Evolutionary conservation across 2,888 invertebrate species (phyloP), one percentile per base, ranked within the genome.

Genomic region (Trissonchulus latispiculum): DNA sequence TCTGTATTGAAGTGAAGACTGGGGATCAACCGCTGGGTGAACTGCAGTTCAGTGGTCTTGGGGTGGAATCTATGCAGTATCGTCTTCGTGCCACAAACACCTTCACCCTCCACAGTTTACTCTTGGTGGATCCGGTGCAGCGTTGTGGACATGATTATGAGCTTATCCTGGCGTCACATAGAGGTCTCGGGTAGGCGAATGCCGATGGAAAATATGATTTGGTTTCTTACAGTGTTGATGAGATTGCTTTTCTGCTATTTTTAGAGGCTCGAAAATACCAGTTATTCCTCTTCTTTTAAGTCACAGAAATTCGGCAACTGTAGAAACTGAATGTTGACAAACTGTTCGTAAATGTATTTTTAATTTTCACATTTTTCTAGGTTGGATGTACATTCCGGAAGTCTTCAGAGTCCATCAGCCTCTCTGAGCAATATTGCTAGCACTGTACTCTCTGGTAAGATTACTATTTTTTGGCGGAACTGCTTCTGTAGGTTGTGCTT

Each of bases 61-160:
- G n/a, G 28, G n/a, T 68, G 8, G 69, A 68, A 8, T 68, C n/a
- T 3, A 28, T 35, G 31, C 69, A 68, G n/a, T 68, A 68, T n/a
- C 33, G 23, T 15, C n/a, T 15, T 33, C 33, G 36, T 35, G 31
- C 69, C 36, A 68, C n/a, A 15, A 2, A 36, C 8, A 89, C 90
- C 1, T 88, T 95, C 75, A 92, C 92, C 18, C 93, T 96, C 69
- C 95, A 95, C 84, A 93, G 94, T 79, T 87, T 96, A 78, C 87
- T 96, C 73, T 85, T 96, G 72, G 95, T 93, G 1, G 96, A 96
- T 86, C 95, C 95, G 70, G 87, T 95, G 83, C 95, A 96, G 85
- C 93, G 93, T 28, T 93, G 92, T 84, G 95, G 96, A 0, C 90
- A 91, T 0, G 95, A 96, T 86, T 96, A 94, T 86, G 95, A 95